These are phyloP conservation scores for Scelioninae gen. 1 DNA, from an alignment of 2,888 invertebrate genomes.

Conservation along the genomic window DNA sequence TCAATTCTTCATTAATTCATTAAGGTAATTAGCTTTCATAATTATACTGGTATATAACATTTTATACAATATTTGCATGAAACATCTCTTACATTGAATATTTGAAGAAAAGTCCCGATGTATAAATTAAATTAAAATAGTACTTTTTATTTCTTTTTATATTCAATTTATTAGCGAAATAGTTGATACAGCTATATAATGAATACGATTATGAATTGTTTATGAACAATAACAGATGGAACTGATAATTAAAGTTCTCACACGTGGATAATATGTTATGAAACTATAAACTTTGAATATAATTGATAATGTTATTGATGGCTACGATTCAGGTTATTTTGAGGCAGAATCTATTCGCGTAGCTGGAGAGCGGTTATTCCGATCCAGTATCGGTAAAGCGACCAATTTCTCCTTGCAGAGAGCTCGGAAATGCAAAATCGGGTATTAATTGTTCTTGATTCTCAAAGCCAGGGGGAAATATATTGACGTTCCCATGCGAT, in stretches of 20 bases:
- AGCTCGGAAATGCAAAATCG: constrained; percentile 69
- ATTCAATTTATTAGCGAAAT: too few relatives aligned
- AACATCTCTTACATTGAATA: too few relatives aligned
- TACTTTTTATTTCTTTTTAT: too few relatives aligned
- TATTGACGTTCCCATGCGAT: constrained; percentile 63
- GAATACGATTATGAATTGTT: neutral
- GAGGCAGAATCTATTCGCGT: constrained; percentile 47
- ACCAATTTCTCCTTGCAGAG: constrained; percentile 65
- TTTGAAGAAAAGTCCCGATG: too few relatives aligned
- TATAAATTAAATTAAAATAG: too few relatives aligned
- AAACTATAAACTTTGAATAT: constrained; percentile 55
- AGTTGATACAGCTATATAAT: too few relatives aligned
- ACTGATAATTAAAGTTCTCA: constrained; percentile 37
- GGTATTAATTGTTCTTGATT: constrained; percentile 70
- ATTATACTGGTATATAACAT: too few relatives aligned
- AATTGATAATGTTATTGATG: constrained; percentile 65
- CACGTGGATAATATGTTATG: constrained; percentile 30
- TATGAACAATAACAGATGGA: constrained; percentile 5
- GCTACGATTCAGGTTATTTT: constrained; percentile 54
- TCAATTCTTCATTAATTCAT: too few relatives aligned
- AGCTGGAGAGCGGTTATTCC: constrained; percentile 57
- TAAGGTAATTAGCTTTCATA: too few relatives aligned
- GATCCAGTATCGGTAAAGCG: constrained; percentile 61
- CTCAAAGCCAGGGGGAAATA: constrained; percentile 68
- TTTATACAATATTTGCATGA: too few relatives aligned